These are phyloP conservation scores for Phocides pigmalion DNA, from an alignment of 1,140 invertebrate genomes.

Conservation along the genomic window DNA sequence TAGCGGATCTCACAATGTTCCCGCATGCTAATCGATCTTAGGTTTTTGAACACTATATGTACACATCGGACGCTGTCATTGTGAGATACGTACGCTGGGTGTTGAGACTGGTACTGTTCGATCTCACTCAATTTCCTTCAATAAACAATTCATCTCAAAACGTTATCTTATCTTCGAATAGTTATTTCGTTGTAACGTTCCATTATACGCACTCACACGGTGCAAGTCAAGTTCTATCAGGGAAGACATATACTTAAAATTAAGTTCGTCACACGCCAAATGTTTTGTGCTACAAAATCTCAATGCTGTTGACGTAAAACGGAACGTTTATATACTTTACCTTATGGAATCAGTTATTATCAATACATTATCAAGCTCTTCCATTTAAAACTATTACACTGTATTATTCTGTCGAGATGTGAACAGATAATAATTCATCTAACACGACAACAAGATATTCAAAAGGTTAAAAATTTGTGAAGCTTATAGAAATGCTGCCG, in stretches of 20 bases:
- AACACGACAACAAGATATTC: conserved; percentile 11
- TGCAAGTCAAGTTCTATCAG: neutral
- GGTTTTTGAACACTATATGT: conserved; percentile 39
- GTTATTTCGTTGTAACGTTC: conserved; percentile 2
- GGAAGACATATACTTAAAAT: neutral
- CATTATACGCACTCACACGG: conserved; percentile 8
- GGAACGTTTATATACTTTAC: neutral
- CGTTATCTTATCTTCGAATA: neutral
- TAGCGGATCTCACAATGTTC: conserved; percentile 45
- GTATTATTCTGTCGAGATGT: neutral
- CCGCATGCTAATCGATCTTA: conserved; percentile 15
- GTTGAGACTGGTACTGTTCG: conserved; percentile 22
- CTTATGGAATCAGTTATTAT: neutral
- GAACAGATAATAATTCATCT: conserved; percentile 3
- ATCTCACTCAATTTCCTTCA: conserved; percentile 38
- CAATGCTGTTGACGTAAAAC: neutral
- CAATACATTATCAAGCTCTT: neutral
- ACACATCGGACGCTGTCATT: conserved; percentile 29
- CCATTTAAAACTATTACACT: neutral
- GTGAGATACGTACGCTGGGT: conserved; percentile 25
- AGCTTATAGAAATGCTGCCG: neutral
- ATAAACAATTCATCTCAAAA: neutral
- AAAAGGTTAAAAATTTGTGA: conserved; percentile 4
- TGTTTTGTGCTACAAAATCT: conserved; percentile 4
- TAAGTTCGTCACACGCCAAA: neutral